Base-by-base conservation (phyloP, 1,140 invertebrate genomes). In the Drosophila parabipectinata region DNA sequence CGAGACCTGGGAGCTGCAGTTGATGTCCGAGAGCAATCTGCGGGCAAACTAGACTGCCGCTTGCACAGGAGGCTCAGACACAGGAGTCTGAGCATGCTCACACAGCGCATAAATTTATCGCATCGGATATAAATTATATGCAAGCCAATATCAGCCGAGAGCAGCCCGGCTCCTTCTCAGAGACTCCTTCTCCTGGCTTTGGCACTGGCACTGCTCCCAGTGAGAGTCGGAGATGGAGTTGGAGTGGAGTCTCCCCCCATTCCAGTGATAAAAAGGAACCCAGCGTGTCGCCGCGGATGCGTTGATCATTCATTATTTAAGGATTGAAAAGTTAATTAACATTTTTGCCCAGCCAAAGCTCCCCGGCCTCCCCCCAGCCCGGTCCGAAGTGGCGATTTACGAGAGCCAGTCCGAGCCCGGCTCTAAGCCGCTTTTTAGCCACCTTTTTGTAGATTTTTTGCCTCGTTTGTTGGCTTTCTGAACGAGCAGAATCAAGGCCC, bases 221-320 rank as follows among this genome's bases (percentile, higher is more conserved):
- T 32, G 51, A 41, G 32, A 44, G 52, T 26, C 59, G 9, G 10
- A 8, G 3, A 1, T 10, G 3, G 34, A 37, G 34, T 37, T 10
- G 0, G 34, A 37, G 34, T 37, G 7, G 26, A 28, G 41, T 18
- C 41, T 18, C 41, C 41, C n/a, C 63, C 54, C 37, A 41, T 32
- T 54, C 37, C 87, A 90, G 88, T 90, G 88, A 90, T 90, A 91
- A 91, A 91, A 91, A 91, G 90, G 90, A 91, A 91, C 90, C 71
- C 90, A 91, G 90, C 90, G 72, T 91, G 90, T 91, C 90, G 90
- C 80, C 90, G 80, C 83, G 82, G 75, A 91, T 90, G 90, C 90
- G 90, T 91, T 91, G 90, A 91, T 91, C 90, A 91, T 91, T 91
- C 90, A 91, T 91, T 91, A 91, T 91, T 91, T 91, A 91, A 91